phyloP scores from a whole-genome alignment of 1,140 invertebrate genomes.

The Penaeus vannamei region DNA sequence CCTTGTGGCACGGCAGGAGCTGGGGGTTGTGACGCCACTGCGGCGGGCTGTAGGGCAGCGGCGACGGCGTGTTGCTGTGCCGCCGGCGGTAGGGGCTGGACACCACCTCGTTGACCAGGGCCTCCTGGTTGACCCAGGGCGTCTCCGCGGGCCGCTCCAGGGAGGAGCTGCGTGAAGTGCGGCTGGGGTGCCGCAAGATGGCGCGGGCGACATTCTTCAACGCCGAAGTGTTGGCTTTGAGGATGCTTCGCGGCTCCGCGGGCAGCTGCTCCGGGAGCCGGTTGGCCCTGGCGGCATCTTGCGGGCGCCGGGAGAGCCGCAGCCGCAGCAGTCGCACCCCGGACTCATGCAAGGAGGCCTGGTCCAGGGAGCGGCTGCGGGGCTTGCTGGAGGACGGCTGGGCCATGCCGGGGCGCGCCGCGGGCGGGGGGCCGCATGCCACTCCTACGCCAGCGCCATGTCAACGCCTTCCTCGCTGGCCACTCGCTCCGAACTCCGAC shows the following conservation, averaged over 20 bases:
- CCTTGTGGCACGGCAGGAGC: conserved; percentile 8
- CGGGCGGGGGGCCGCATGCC: background rate
- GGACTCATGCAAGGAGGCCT: conserved; percentile 43
- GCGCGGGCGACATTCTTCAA: conserved; percentile 5
- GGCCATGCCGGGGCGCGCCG: background rate
- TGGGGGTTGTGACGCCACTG: conserved; percentile 4
- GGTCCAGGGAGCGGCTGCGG: conserved; percentile 51
- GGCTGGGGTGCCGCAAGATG: background rate
- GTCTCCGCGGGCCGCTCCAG: background rate
- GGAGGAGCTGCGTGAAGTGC: background rate
- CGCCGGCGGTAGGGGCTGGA: conserved; percentile 44
- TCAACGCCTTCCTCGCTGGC: too few relatives aligned
- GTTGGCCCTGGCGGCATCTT: conserved; percentile 2
- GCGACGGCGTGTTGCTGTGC: conserved; percentile 31
- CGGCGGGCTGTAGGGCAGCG: background rate
- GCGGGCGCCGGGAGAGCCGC: conserved; percentile 29
- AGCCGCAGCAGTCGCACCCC: conserved; percentile 55
- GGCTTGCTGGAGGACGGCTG: conserved; percentile 33
- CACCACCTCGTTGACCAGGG: conserved; percentile 31
- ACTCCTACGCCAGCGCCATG: too few relatives aligned
- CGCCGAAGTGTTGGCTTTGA: background rate
- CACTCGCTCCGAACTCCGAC: too few relatives aligned
- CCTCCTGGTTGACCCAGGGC: conserved; percentile 42
- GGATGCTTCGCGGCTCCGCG: background rate
- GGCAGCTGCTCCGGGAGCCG: background rate